Evolutionary conservation across 2,113 vertebrate species (phyloP), one percentile per base, ranked within the genome.

Genomic region (Verasper variegatus): DNA sequence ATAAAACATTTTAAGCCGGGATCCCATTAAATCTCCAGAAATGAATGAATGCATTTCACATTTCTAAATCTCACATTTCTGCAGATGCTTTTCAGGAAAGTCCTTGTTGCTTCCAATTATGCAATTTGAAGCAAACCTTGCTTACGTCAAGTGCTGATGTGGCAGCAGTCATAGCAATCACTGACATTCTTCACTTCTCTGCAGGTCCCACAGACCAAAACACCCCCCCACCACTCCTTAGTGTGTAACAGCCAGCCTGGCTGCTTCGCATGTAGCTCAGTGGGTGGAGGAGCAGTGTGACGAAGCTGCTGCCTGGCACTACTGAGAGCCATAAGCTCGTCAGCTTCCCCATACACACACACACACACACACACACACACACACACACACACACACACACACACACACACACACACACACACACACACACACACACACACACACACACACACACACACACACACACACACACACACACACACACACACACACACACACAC

Each of bases 1-100:
- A 23, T 60, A 42, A 54, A 68, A 83, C n/a, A 9, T 68, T 14
- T 68, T 52, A 54, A 69, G 79, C 45, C 45, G 47, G 54, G 12
- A 65, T 62, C 37, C 35, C 40, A 81, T 78, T 78, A 69, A 69
- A 69, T 68, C 47, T 12, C 9, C 31, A 56, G 69, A 74, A 72
- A 12, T 74, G 23, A 83, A 59, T 56, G 15, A 71, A 69, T 47
- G 18, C 35, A 18, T 74, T 56, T 68, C 18, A 49, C 64, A 74
- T 74, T 75, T 83, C 67, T 71, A 40, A 57, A 69, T 59, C 59
- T 49, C 68, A 57, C 21, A 52, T 66, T 70, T 71, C 4, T 70
- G 62, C 58, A 1, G n/a, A 63, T 18, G 52, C 31, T 40, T 42
- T 42, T 26, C 14, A 58, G 47, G 23, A 58, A 49, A 42, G n/a